Evolutionary conservation across 2,888 invertebrate species (phyloP), one percentile per base, ranked within the genome.

Genomic region (Cenopis cana): DNA sequence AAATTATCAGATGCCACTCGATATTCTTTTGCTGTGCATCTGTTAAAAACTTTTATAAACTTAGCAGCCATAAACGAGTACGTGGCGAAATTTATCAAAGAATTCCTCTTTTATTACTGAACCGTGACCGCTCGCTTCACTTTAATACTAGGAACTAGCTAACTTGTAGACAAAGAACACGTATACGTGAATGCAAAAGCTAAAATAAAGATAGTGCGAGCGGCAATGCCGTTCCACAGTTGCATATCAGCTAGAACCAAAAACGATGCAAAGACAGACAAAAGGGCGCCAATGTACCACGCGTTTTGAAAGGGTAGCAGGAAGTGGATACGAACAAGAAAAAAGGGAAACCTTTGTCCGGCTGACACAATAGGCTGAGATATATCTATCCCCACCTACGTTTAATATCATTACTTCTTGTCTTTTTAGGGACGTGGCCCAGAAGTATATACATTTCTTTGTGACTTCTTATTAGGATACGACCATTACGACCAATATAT

Each of bases 301-400:
- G 62, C 68, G 49, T 69, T 69, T 71, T 67, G 71, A 71, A 71
- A 71, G 71, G 71, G 67, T 71, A 60, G 65, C 59, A 65, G 71
- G 71, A 71, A 71, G 71, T 71, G 60, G 36, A 55, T 46, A 46
- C 54, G 60, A 55, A 71, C 71, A 67, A 71, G 70, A 66, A 71
- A 71, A 69, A 71, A 67, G 71, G 71, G 60, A 64, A 68, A 55
- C 71, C 71, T 61, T 71, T 71, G 71, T 71, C 71, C 71, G 49
- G 46, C 20, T 20, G 52, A 49, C 29, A 71, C 71, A 71, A 71
- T 67, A 38, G 70, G 49, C 67, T 54, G 59, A 65, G 67, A 71
- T 71, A 71, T 67, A 71, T 61, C 64, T 65, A 70, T 55, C 60
- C 65, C 70, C 65, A 66, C 52, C 29, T 65, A 66, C 61, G 67